Evolutionary conservation across 2,888 invertebrate genomes (phyloP), one percentile per base, ranked within the genome.

Genomic region (Caenorhabditis sp.): DNA sequence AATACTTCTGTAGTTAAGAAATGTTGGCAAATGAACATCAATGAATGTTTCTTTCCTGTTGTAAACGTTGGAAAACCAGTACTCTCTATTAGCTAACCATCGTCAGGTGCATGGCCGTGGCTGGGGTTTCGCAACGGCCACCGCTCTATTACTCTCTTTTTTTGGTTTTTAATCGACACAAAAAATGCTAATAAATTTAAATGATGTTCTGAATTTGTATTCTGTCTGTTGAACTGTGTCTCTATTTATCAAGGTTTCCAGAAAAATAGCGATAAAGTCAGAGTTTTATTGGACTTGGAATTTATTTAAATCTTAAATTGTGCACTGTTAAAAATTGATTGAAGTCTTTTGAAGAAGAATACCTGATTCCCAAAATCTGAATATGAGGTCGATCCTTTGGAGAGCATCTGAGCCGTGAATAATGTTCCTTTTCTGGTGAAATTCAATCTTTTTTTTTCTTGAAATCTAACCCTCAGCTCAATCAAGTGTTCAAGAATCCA

Each of bases 91-190:
- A 54, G 26, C 26, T 26, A 54, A 35, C 54, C 12, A 35, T 16
- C 22, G 59, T 31, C 47, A 56, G 49, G 7, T 31, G 26, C 38
- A 22, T 54, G 75, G 66, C 66, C 75, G 75, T 75, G 75, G 75
- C 64, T 56, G 41, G 51, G 31, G 12, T 22, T 54, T 51, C 14
- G 24, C 26, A 54, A 14, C 19, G 54, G 24, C 26, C 54, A 54
- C 26, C 54, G 19, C 49, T 19, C 14, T 12, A 26, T 26, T 26
- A 26, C 14, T 54, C 54, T 54, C 26, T 56, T 54, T 54, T 54
- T 19, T n/a, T 63, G 63, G 26, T 66, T 66, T 22, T 66, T 66
- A n/a, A 66, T n/a, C 49, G 66, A n/a, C 49, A 49, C 49, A 19
- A 19, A 19, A 19, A 49, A 49, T 49, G 49, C 49, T 19, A 7